phyloP scores from a whole-genome alignment of 1,140 invertebrate species.

The Cheumatopsyche charites region DNA sequence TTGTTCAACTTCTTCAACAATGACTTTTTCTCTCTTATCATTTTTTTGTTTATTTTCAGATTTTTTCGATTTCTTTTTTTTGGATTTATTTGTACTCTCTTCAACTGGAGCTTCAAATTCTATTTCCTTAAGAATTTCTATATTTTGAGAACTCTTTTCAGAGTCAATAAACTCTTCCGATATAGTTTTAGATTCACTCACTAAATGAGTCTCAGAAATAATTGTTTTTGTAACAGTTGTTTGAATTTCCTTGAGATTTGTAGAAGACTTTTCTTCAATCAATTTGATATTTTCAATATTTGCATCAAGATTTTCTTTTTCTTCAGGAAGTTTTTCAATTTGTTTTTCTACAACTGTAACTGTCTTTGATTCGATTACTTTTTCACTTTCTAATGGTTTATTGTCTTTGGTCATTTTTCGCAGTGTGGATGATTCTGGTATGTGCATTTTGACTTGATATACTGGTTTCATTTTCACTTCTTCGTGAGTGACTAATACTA shows the following conservation, averaged over 20 bases:
- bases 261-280: too few species aligned
- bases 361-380: background rate
- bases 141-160: too few species aligned
- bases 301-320: too few species aligned
- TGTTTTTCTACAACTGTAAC: background rate
- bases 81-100: background rate
- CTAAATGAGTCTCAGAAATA: too few species aligned
- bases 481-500: slow-evolving; percentile 71
- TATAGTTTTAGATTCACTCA: too few species aligned
- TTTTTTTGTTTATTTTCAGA: background rate
- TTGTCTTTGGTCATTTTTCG: background rate
- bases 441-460: slow-evolving; percentile 67
- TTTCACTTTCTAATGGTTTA: background rate
- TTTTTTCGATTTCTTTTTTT: slow-evolving; percentile 11
- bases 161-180: too few species aligned
- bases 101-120: background rate
- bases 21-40: background rate
- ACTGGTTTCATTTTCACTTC: slow-evolving; percentile 69
- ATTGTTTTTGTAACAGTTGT: too few species aligned
- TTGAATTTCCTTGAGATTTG: too few species aligned
- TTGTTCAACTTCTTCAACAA: background rate
- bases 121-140: too few species aligned
- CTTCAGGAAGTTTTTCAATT: background rate
- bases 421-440: slow-evolving; percentile 36
- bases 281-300: too few species aligned